Percentiles rank a stretch among this genome's conserved stretches.
Evolutionary conservation across 2,113 vertebrate genomes (phyloP).

Genomic region (Pterocles gutturalis): DNA sequence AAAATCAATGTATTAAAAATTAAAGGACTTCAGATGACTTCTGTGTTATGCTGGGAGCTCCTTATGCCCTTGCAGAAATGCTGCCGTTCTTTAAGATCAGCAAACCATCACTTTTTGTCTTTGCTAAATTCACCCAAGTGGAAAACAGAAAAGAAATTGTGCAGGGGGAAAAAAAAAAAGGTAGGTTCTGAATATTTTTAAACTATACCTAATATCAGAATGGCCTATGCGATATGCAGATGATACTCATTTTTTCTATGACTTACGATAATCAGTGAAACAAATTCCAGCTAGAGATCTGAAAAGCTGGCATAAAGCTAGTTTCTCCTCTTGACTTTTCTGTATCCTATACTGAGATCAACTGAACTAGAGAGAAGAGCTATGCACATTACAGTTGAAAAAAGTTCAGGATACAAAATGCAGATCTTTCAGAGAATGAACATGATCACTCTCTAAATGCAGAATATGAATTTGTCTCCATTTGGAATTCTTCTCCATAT

Average conservation of each 20-base stretch:
- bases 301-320: neutral
- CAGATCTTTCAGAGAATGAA: neutral
- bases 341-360: neutral
- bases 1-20: neutral
- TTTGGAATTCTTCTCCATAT: neutral
- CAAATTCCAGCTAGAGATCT: neutral
- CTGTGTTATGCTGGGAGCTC: neutral
- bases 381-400: neutral
- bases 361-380: neutral
- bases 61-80: neutral
- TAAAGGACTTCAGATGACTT: neutral
- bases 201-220: neutral
- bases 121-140: neutral
- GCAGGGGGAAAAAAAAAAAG: neutral
- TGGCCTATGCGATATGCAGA: neutral
- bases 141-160: neutral
- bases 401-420: neutral
- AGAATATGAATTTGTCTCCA: neutral
- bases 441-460: neutral
- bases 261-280: neutral
- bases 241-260: neutral
- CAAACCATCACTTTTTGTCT: neutral
- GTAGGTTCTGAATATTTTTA: neutral
- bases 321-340: neutral
- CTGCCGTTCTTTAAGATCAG: neutral